Evolutionary conservation across 2,113 vertebrate genomes (phyloP), one percentile per base, ranked within the genome.

Genomic region (Carettochelys insculpta): DNA sequence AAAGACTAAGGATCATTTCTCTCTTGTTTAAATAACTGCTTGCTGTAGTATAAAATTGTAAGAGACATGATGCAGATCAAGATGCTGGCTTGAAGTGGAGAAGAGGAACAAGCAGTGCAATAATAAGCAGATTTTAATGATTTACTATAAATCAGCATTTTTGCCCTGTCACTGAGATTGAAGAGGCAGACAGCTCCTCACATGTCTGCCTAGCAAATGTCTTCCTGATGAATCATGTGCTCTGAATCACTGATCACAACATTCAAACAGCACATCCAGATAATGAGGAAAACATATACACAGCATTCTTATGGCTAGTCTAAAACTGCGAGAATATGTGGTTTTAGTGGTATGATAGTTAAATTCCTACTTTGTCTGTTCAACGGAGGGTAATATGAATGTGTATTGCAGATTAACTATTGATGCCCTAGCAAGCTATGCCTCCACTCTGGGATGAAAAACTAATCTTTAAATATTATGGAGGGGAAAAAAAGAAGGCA

Each of bases 71-170:
- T 98, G 97, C 98, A 98, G 98, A 98, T 98, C 98, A 97, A 97
- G 97, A 97, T 96, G 97, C 97, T 88, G 96, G 97, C 97, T 97
- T 97, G 97, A 97, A 98, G 98, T 98, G 97, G 97, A 95, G 97
- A 96, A 97, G 97, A 97, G 96, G 98, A 98, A 96, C 97, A 97
- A 97, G 97, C 97, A 97, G 97, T 96, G 96, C 98, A 98, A 98
- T 98, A 98, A 98, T 98, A 99, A 99, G 98, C 98, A 98, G 98
- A 98, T 98, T 98, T 98, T 98, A 98, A 99, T 98, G 98, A 98
- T 98, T 97, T 98, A 97, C 98, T 98, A 99, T 99, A 98, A 98
- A 99, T 99, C 98, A 99, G 98, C 98, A 98, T 98, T 98, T 98
- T 98, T 98, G 98, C 98, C 97, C 98, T 98, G 98, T 98, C 98